Evolutionary conservation across 1,140 invertebrate species (phyloP).

Genomic region (Tetramorium alpestre): DNA sequence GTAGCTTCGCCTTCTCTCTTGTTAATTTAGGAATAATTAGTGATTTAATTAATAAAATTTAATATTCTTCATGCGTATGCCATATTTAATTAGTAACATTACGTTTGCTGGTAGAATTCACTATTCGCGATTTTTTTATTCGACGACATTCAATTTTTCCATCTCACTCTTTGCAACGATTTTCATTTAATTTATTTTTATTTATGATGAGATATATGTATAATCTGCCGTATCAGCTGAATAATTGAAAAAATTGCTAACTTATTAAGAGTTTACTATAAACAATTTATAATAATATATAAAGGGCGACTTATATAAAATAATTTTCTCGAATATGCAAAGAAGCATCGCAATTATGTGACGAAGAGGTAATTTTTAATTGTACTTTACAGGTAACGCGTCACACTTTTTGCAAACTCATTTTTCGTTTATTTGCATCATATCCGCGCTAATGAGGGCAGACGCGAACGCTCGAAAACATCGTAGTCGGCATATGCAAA

Average conservation of each 20-base stretch:
- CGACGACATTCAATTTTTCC: background rate
- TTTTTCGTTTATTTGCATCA: conserved; percentile 54
- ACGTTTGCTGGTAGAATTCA: background rate
- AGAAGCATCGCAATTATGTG: background rate
- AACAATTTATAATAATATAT: background rate
- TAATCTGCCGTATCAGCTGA: background rate
- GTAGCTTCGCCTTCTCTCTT: conserved; percentile 42
- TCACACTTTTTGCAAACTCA: conserved; percentile 1
- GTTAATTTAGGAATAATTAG: conserved; percentile 73
- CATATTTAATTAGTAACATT: conserved; percentile 6
- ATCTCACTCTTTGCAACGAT: background rate
- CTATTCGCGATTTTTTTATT: background rate
- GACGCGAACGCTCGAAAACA: conserved; percentile 64
- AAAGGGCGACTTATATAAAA: background rate
- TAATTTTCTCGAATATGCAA: background rate
- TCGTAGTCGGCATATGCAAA: conserved; percentile 66
- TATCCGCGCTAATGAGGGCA: conserved; percentile 38
- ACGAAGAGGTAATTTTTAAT: conserved; percentile 32
- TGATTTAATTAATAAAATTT: conserved; percentile 45
- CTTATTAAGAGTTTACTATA: background rate
- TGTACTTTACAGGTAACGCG: conserved; percentile 26
- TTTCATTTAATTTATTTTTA: background rate
- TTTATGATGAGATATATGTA: background rate
- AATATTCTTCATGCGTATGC: conserved; percentile 32
- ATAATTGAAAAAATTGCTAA: background rate